Percentiles rank a stretch among this genome's conserved stretches.
Conservation (phyloP, 2,888 invertebrate species). For the Coleophora deauratella region DNA sequence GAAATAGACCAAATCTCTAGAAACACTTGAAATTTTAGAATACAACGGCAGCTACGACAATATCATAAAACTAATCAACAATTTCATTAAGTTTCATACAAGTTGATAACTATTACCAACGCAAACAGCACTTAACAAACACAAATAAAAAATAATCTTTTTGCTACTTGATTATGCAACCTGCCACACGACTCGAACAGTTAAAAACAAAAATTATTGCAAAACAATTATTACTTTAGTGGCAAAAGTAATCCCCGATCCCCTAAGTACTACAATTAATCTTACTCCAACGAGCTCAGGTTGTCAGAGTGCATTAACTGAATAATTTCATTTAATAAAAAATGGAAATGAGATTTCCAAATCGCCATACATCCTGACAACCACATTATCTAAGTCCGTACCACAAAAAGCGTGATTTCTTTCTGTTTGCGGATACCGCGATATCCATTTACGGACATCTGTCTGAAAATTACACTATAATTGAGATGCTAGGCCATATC, state of each 20-base stretch:
- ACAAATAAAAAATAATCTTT: slow-evolving; percentile 33
- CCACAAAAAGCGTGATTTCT: too few relatives aligned
- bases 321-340: too few relatives aligned
- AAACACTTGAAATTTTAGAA: not conserved
- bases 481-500: slow-evolving; percentile 4
- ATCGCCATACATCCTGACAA: too few relatives aligned
- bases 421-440: too few relatives aligned
- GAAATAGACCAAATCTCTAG: slow-evolving; percentile 25
- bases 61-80: slow-evolving; percentile 55
- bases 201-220: slow-evolving; percentile 39
- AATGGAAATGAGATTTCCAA: too few relatives aligned
- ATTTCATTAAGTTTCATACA: slow-evolving; percentile 20
- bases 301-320: too few relatives aligned
- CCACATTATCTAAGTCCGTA: too few relatives aligned
- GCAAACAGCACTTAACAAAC: slow-evolving; percentile 16
- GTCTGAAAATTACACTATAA: slow-evolving; percentile 4
- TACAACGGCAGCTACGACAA: slow-evolving; percentile 22
- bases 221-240: slow-evolving; percentile 36
- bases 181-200: slow-evolving; percentile 24
- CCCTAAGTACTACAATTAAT: slow-evolving; percentile 56
- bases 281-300: slow-evolving; percentile 30
- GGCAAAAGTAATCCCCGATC: slow-evolving; percentile 40
- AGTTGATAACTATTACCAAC: slow-evolving; percentile 19
- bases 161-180: slow-evolving; percentile 39
- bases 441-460: too few relatives aligned